Evolutionary conservation across 2,113 vertebrate genomes (phyloP).

Genomic region (Nycticebus coucang): DNA sequence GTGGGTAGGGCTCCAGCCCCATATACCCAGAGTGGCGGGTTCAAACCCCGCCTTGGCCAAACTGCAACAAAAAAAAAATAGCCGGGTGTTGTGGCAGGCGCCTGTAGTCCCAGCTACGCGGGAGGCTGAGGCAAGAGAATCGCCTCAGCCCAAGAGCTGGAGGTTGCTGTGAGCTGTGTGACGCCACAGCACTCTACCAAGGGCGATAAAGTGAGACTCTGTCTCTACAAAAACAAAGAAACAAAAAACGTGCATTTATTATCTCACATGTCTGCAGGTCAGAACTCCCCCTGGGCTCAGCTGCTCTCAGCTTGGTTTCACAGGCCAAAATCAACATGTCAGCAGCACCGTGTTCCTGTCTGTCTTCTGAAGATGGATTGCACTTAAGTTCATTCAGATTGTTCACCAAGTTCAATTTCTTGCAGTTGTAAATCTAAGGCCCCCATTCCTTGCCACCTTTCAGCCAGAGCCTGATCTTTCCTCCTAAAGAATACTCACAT

Average conservation of each 20-base stretch:
- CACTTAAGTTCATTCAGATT: neutral
- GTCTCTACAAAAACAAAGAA: too few relatives aligned
- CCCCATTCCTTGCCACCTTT: neutral
- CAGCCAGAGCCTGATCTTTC: neutral
- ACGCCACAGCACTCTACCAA: too few relatives aligned
- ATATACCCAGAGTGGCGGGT: too few relatives aligned
- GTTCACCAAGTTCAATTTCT: neutral
- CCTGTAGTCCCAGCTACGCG: too few relatives aligned
- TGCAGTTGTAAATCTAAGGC: neutral
- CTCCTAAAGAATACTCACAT: neutral
- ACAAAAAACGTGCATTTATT: neutral
- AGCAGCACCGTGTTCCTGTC: neutral
- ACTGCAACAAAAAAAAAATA: too few relatives aligned
- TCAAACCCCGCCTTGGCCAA: too few relatives aligned
- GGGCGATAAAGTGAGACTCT: too few relatives aligned
- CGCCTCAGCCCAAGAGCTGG: too few relatives aligned
- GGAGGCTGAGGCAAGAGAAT: too few relatives aligned
- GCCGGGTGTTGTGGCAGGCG: too few relatives aligned
- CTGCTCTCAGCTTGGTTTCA: neutral
- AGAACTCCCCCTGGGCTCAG: neutral
- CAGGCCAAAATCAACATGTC: neutral
- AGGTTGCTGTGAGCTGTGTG: too few relatives aligned
- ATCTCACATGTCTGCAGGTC: neutral
- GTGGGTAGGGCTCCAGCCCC: too few relatives aligned
- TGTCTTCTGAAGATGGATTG: neutral